Evolutionary conservation across 2,888 invertebrate genomes (phyloP).

Genomic region (Apamea crenata): DNA sequence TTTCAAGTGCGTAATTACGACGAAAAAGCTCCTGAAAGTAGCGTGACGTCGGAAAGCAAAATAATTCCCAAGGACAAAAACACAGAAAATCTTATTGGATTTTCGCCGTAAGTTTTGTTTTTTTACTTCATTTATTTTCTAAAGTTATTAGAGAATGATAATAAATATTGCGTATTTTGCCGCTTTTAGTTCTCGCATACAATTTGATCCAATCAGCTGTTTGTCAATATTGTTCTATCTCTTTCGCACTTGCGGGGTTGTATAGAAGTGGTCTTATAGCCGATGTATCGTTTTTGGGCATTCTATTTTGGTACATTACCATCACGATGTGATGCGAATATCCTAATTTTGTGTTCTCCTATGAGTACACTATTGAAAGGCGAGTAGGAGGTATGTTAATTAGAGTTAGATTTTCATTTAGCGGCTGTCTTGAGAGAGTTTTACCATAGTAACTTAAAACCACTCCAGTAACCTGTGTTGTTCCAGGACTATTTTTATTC

Average conservation of each 20-base stretch:
- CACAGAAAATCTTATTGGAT: conserved; percentile 67
- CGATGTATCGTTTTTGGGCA: conserved; percentile 88
- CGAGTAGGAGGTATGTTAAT: conserved; percentile 79
- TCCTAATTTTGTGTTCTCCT: conserved; percentile 84
- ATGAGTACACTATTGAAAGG: conserved; percentile 78
- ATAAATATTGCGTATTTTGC: conserved; percentile 50
- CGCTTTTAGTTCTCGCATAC: conserved; percentile 54
- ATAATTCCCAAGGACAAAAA: conserved; percentile 70
- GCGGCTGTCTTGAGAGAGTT: background rate
- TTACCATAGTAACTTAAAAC: conserved; percentile 28
- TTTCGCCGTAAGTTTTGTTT: conserved; percentile 74
- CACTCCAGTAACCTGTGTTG: conserved; percentile 53
- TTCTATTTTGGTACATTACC: conserved; percentile 90
- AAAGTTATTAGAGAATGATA: conserved; percentile 23
- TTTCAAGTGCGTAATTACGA: conserved; percentile 66
- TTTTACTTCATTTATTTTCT: conserved; percentile 21
- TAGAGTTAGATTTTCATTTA: conserved; percentile 17
- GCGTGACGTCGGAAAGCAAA: conserved; percentile 73
- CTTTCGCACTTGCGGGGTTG: conserved; percentile 76
- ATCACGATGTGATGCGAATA: conserved; percentile 88
- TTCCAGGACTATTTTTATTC: conserved; percentile 60
- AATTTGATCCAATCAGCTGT: conserved; percentile 88
- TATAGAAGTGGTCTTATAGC: conserved; percentile 82
- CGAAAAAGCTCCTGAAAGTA: conserved; percentile 65
- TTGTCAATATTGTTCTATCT: conserved; percentile 86